Evolutionary conservation across 2,113 vertebrate species (phyloP), one percentile per base, ranked within the genome.

Genomic region (Galbula dea): DNA sequence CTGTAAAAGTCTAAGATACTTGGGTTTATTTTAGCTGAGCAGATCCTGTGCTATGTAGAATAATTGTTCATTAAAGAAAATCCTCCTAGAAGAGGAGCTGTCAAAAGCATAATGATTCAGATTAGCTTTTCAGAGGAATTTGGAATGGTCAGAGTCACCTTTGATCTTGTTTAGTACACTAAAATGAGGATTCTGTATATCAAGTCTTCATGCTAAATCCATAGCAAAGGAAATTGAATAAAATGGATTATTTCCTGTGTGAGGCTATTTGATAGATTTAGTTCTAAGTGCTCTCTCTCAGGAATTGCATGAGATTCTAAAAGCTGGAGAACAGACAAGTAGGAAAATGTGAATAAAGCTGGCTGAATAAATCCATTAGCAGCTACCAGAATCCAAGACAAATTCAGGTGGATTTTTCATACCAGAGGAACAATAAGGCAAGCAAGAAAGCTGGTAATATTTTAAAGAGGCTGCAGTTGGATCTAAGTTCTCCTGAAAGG

Each of bases 121-220:
- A 95, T 94, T 94, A 94, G 63, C 49, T 97, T 94, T 95, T 95
- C 87, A 96, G 94, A 91, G 48, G 69, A 91, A 91, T 71, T 80
- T 79, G 58, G 69, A 86, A 86, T 71, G 90, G 73, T 86, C 54
- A 90, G 71, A 79, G 27, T 62, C 93, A 96, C 66, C 87, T 96
- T 96, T 96, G 94, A 94, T 96, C 96, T 96, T 94, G 76, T 94
- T 94, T 95, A 91, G 90, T 82, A 69, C 18, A 82, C 69, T 63
- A 96, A 88, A 94, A 91, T 57, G 66, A 85, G 62, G 66, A 92
- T 83, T 88, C 66, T 91, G 43, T 93, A 29, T 76, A 92, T 87
- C 55, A 91, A 91, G 36, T 72, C 58, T 76, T 37, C 34, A 36
- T 89, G 58, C 41, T 86, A 89, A 94, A 93, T 72, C 84, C 61